phyloP scores from a whole-genome alignment of 2,113 vertebrate species.

The Nestor notabilis region DNA sequence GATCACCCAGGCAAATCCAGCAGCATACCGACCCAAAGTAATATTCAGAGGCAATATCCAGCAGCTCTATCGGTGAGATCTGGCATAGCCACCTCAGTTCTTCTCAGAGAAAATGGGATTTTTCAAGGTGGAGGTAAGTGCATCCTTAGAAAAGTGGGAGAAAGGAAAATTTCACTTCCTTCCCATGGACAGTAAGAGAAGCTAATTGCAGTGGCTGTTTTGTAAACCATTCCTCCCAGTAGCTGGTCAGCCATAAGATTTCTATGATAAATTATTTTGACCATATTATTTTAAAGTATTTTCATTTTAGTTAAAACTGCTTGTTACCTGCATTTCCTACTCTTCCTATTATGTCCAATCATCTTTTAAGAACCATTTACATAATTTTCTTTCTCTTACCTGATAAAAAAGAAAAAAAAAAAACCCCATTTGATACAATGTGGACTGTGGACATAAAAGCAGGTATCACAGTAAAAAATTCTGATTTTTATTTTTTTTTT shows the following conservation, averaged over 20 bases:
- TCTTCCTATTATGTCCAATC: not conserved
- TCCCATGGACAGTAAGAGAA: not conserved
- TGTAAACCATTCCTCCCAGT: not conserved
- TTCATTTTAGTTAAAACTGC: not conserved
- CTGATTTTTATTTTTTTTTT: not conserved
- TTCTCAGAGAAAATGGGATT: not conserved
- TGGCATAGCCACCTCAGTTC: not conserved
- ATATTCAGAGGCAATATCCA: not conserved
- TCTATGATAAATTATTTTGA: not conserved
- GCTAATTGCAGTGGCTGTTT: not conserved
- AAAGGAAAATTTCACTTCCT: not conserved
- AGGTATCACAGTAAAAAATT: not conserved
- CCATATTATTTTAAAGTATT: not conserved
- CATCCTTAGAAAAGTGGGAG: not conserved
- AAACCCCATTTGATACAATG: too few species aligned
- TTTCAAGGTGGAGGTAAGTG: not conserved
- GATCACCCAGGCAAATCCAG: not conserved
- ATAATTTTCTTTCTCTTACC: not conserved
- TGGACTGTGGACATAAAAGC: not conserved
- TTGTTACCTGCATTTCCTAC: not conserved
- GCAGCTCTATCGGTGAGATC: not conserved
- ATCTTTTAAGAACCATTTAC: not conserved
- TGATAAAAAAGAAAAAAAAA: rapidly evolving
- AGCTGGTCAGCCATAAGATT: not conserved
- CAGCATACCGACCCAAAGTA: not conserved